phyloP scores from a whole-genome alignment of 2,888 invertebrate genomes.

The Diarsia dahlii region DNA sequence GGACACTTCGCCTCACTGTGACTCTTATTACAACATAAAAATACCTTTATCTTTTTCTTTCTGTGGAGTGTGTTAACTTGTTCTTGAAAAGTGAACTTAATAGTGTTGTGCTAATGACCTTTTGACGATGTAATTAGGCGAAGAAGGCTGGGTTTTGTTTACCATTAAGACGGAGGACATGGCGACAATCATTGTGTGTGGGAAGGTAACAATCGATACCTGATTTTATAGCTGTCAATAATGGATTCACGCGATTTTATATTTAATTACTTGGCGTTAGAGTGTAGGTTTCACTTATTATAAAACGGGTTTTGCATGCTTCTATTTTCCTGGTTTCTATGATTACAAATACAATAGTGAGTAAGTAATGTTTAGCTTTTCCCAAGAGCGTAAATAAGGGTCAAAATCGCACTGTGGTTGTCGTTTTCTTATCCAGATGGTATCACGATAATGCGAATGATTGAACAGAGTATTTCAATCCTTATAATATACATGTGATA shows the following conservation, averaged over 20 bases:
- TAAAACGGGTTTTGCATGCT: conserved; percentile 5
- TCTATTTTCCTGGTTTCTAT: conserved; percentile 19
- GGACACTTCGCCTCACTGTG: conserved; percentile 28
- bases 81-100: conserved; percentile 7
- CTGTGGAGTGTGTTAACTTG: conserved; percentile 13
- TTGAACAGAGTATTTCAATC: conserved; percentile 30
- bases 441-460: conserved; percentile 18
- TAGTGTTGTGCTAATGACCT: conserved; percentile 63
- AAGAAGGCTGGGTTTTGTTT: conserved; percentile 63
- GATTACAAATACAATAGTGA: neutral
- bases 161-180: conserved; percentile 66
- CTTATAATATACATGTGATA: neutral
- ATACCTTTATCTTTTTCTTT: conserved; percentile 26
- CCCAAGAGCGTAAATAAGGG: neutral
- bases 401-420: conserved; percentile 23
- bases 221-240: conserved; percentile 26
- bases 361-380: neutral
- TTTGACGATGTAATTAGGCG: conserved; percentile 61
- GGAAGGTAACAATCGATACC: conserved; percentile 68
- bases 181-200: conserved; percentile 68
- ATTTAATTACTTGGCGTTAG: conserved; percentile 16
- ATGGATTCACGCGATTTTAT: conserved; percentile 17
- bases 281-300: conserved; percentile 14
- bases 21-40: conserved; percentile 30
- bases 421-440: conserved; percentile 28